Evolutionary conservation across 1,140 invertebrate species (phyloP), one percentile per base, ranked within the genome.

Genomic region (Drosophila novamexicana): DNA sequence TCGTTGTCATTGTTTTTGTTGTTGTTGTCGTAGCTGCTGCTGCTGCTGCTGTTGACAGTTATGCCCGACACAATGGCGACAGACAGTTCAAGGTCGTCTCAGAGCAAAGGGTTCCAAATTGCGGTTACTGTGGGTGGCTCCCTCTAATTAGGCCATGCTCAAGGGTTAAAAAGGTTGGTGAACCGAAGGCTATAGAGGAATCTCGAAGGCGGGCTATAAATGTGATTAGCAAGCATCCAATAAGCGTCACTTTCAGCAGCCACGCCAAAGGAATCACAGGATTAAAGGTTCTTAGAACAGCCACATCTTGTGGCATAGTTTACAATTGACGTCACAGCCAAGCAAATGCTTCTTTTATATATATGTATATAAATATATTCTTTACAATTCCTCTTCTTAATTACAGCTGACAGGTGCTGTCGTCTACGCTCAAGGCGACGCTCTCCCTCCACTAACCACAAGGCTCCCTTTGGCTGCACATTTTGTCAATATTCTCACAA

Each of bases 21-120:
- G 40, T 52, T 72, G 40, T 22, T 22, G 22, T 22, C n/a, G 14
- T 14, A 14, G 14, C 14, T 14, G 14, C 14, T 50, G 14, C 16
- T 65, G 36, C 14, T 52, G 50, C 47, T 68, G 52, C 52, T 70
- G 66, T 12, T 49, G 18, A 68, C 66, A 61, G 63, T 77, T 78
- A 68, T 69, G 77, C 58, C 74, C 79, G 82, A 69, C 75, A 14
- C 52, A 53, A 16, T 75, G 81, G 59, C 82, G 78, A 54, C 82
- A 58, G 32, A 70, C 77, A 85, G 82, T 85, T 85, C 82, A 85
- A 86, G 82, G 82, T 76, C 75, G 40, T 61, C 68, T 66, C 64
- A 40, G 12, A 10, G 32, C 14, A 44, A 67, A 56, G 40, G 77
- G 18, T 40, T 47, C 40, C 22, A 52, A 52, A 57, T 37, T 63